phyloP scores from a whole-genome alignment of 2,888 invertebrate genomes.

The Hydroisotoma schaefferi region DNA sequence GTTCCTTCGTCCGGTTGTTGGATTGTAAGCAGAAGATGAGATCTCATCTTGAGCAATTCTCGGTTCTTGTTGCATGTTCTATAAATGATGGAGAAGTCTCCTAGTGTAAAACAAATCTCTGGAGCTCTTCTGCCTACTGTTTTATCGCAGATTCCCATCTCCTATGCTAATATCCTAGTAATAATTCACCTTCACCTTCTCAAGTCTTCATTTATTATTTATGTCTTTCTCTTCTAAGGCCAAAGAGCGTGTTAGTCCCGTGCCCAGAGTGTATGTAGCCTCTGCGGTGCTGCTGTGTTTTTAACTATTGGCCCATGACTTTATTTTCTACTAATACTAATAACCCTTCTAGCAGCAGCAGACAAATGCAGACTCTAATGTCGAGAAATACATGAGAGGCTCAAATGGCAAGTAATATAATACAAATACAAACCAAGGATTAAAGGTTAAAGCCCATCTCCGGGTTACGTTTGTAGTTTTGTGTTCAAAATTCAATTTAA shows the following conservation, averaged over 20 bases:
- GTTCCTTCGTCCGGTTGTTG: too few relatives aligned
- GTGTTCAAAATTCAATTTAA: constrained; percentile 8
- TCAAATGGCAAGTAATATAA: too few relatives aligned
- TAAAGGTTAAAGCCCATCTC: too few relatives aligned
- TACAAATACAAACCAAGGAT: too few relatives aligned
- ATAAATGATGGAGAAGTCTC: constrained; percentile 5
- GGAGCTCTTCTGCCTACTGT: constrained; percentile 22
- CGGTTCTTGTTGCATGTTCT: too few relatives aligned
- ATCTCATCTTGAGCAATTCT: constrained; percentile 8
- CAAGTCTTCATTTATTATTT: constrained; percentile 11
- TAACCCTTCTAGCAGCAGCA: too few relatives aligned
- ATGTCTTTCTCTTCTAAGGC: not conserved
- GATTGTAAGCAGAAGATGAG: not conserved
- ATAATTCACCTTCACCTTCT: constrained; percentile 20
- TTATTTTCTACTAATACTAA: too few relatives aligned
- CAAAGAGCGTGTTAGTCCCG: not conserved
- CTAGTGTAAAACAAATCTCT: constrained; percentile 22
- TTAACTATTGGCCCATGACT: too few relatives aligned
- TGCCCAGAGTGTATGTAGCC: not conserved
- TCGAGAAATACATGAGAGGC: too few relatives aligned
- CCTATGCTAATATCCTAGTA: constrained; percentile 18
- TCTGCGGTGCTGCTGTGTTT: too few relatives aligned
- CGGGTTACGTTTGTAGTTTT: not conserved
- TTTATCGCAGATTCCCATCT: constrained; percentile 22
- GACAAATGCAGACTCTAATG: too few relatives aligned